Evolutionary conservation across 2,113 vertebrate species (phyloP).

Genomic region (Hypocryptadius cinnamomeus): DNA sequence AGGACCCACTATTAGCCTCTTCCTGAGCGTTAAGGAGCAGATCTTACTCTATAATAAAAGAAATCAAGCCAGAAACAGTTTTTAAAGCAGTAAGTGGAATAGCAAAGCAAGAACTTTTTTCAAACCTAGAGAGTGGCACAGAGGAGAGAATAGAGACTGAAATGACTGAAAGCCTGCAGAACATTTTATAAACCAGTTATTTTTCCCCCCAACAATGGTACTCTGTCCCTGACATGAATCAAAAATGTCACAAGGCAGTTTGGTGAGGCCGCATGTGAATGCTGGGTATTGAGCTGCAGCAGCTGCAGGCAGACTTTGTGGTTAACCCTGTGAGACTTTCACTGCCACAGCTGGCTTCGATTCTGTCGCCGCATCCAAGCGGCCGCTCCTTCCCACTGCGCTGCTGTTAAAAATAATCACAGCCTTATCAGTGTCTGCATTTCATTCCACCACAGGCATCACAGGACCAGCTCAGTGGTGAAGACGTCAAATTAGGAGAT

Average conservation of each 20-base stretch:
- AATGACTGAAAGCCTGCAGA: slow-evolving; percentile 16
- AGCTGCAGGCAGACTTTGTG: slow-evolving; percentile 49
- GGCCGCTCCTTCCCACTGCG: background rate
- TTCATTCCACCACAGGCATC: background rate
- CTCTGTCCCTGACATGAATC: slow-evolving; percentile 44
- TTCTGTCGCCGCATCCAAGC: background rate
- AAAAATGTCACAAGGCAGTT: slow-evolving; percentile 41
- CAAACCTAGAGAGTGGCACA: background rate
- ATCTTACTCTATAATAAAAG: background rate
- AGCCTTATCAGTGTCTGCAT: background rate
- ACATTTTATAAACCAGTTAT: slow-evolving; percentile 42
- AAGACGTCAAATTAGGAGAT: background rate
- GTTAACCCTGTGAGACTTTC: slow-evolving; percentile 55
- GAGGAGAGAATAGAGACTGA: background rate
- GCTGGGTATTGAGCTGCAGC: slow-evolving; percentile 41
- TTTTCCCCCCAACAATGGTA: slow-evolving; percentile 13
- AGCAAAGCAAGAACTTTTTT: background rate
- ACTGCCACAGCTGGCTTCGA: slow-evolving; percentile 32
- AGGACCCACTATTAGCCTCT: background rate
- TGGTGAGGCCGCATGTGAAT: slow-evolving; percentile 5
- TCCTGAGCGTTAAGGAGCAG: background rate
- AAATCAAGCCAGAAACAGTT: background rate
- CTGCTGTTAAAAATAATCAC: slow-evolving; percentile 23
- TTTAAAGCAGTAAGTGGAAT: background rate
- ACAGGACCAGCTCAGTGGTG: background rate